Evolutionary conservation across 2,797 vertebrate genomes (phyloP).

Genomic region (Brachyalestes nurse): DNA sequence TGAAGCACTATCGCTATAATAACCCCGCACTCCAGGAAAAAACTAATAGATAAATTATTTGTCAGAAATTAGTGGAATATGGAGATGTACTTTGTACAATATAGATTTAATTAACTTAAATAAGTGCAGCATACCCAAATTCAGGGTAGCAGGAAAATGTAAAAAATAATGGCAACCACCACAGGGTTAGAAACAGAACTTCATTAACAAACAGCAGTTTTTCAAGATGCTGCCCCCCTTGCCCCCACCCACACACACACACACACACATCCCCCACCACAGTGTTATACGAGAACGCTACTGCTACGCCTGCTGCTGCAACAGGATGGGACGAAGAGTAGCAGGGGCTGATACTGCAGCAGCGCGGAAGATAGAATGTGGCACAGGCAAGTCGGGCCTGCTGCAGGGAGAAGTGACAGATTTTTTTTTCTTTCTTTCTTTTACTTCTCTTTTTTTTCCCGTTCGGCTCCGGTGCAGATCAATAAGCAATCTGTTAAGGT

Average conservation of each 20-base stretch:
- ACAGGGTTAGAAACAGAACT: conserved; percentile 10
- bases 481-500: conserved; percentile 68
- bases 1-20: no score
- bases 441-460: conserved; percentile 18
- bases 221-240: no score
- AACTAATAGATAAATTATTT: no score
- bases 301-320: conserved; percentile 15
- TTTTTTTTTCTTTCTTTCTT: conserved; percentile 12
- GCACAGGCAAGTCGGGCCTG: conserved; percentile 15
- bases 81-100: no score
- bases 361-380: conserved; percentile 40
- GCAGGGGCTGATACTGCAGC: conserved; percentile 39
- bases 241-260: neutral
- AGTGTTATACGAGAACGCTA: conserved; percentile 46
- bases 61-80: no score
- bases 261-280: conserved; percentile 30
- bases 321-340: conserved; percentile 37
- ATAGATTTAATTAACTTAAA: no score
- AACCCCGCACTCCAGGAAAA: no score
- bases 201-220: conserved; percentile 25
- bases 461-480: conserved; percentile 59
- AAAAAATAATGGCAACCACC: neutral
- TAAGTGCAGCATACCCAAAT: neutral
- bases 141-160: neutral
- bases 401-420: conserved; percentile 24